Evolutionary conservation across 2,888 invertebrate genomes (phyloP), one percentile per base, ranked within the genome.

Genomic region (Acanthopleura granulata): DNA sequence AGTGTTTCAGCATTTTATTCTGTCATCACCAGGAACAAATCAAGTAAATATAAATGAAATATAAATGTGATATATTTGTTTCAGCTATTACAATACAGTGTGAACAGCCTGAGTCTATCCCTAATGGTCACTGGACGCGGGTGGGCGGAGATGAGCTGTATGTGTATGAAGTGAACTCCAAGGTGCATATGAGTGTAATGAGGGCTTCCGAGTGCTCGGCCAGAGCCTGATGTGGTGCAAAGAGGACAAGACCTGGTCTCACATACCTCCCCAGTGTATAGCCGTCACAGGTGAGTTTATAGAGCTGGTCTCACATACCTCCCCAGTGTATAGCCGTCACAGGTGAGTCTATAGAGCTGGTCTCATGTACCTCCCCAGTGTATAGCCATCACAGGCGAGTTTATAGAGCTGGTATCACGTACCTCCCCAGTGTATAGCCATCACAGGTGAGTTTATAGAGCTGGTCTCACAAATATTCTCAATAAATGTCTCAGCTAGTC

Each of bases 171-270:
- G 81, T 85, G 22, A 86, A 87, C 3, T 78, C 83, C 27, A 78
- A 92, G 76, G 94, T 94, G 9, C 92, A 93, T 95, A 95, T 90
- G 93, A 94, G 84, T 97, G 97, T 90, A 94, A 95, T 76, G 92
- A 93, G 16, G 96, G 96, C 40, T 96, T 93, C 90, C 93, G 94
- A 80, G 93, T 96, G 74, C 93, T 94, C 80, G 97, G 97, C 12
- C 93, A 94, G 1, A 92, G 94, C 62, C 94, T 94, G 85, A 93
- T 96, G 80, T 95, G 94, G 61, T 97, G 97, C 89, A 94, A 95
- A 91, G 94, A 94, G 50, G 94, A 94, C 81, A 95, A 95, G 93
- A 89, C 83, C 50, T 90, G 89, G 89, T 89, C 89, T 0, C 84
- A 86, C 72, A 77, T 83, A 61, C 83, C 88, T 18, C 90, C 90